Evolutionary conservation across 2,888 invertebrate genomes (phyloP).

Genomic region (Cerastis leucographa): DNA sequence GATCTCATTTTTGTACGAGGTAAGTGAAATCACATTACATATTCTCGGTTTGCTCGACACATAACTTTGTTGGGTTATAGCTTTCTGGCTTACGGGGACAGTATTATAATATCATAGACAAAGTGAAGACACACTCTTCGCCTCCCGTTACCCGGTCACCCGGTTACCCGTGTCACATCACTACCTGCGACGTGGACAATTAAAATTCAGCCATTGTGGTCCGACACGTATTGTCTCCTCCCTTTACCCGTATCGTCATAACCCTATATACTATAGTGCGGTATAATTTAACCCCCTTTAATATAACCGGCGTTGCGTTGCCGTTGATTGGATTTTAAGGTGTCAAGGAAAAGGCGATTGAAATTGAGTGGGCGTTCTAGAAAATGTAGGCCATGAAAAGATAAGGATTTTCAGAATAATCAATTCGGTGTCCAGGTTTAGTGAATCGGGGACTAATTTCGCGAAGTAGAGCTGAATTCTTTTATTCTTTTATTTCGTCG

Average conservation of each 20-base stretch:
- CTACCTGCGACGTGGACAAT: conserved; percentile 71
- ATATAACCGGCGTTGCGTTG: conserved; percentile 69
- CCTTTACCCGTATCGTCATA: conserved; percentile 70
- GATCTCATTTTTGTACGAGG: background rate
- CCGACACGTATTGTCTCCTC: conserved; percentile 75
- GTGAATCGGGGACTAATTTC: conserved; percentile 26
- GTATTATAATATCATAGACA: conserved; percentile 54
- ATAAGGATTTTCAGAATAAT: conserved; percentile 58
- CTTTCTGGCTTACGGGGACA: conserved; percentile 5
- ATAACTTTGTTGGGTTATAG: background rate
- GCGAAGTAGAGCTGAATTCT: background rate
- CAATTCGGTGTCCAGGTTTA: conserved; percentile 49
- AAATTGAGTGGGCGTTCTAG: conserved; percentile 60
- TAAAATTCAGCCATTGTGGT: conserved; percentile 79
- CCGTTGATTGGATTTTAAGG: conserved; percentile 84
- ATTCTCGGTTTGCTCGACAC: background rate
- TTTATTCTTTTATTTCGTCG: conserved; percentile 1
- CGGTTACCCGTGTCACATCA: conserved; percentile 69
- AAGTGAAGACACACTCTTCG: conserved; percentile 40
- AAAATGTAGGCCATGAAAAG: conserved; percentile 50
- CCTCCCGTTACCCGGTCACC: conserved; percentile 67
- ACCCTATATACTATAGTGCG: conserved; percentile 76
- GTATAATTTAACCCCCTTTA: conserved; percentile 82
- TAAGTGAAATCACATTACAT: background rate
- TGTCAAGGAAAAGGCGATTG: conserved; percentile 71